Percentiles rank a stretch among this genome's conserved stretches.
These are phyloP conservation scores for Solen grandis DNA, from an alignment of 1,140 invertebrate genomes.

Conservation along the genomic window DNA sequence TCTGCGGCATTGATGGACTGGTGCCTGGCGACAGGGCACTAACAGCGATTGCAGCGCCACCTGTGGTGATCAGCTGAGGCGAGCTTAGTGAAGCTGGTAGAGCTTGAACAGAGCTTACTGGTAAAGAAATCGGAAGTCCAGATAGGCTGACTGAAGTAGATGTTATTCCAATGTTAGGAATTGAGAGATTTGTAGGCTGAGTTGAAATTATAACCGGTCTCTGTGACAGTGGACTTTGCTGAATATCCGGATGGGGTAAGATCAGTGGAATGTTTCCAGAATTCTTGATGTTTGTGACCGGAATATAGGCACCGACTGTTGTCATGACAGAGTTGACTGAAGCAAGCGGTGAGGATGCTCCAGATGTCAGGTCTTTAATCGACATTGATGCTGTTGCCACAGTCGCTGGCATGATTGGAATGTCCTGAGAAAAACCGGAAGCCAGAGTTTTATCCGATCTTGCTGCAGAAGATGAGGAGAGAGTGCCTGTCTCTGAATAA, in stretches of 20 bases:
- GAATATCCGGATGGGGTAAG: slow-evolving; percentile 19
- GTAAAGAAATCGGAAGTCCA: slow-evolving; percentile 1
- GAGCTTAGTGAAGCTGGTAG: slow-evolving; percentile 33
- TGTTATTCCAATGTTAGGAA: no score
- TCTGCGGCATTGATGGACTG: slow-evolving; percentile 43
- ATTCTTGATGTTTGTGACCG: slow-evolving; percentile 54
- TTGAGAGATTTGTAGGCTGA: neutral
- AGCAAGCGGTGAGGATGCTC: slow-evolving; percentile 21
- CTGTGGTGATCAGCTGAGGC: slow-evolving; percentile 16
- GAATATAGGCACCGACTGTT: slow-evolving; percentile 26
- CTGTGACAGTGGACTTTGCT: slow-evolving; percentile 4
- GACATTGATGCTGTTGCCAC: neutral
- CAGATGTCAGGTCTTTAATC: neutral
- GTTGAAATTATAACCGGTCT: slow-evolving; percentile 24
- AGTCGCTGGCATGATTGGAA: neutral
- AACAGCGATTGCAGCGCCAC: slow-evolving; percentile 11
- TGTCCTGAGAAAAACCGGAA: neutral
- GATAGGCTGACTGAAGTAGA: neutral
- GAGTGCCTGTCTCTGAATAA: neutral
- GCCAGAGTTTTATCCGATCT: no score
- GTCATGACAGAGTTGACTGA: slow-evolving; percentile 60
- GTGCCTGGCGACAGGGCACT: slow-evolving; percentile 27
- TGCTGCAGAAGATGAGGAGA: no score
- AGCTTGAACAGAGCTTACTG: slow-evolving; percentile 31
- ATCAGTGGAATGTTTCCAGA: slow-evolving; percentile 88